Percentiles rank a stretch among this genome's conserved stretches.
phyloP scores from a whole-genome alignment of 1,140 invertebrate species.

The Cydia fagiglandana region DNA sequence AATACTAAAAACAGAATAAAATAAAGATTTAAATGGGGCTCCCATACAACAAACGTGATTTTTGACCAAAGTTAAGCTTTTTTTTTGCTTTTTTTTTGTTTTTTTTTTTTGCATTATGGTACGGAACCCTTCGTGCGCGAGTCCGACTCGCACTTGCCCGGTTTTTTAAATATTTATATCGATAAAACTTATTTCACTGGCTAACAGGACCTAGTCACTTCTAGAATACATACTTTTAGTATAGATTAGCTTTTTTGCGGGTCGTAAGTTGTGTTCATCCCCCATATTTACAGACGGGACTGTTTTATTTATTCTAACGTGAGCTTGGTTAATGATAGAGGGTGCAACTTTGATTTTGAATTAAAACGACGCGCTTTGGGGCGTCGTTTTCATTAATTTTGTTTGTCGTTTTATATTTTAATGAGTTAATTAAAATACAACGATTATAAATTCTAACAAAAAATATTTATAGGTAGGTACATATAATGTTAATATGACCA shows the following conservation, averaged over 20 bases:
- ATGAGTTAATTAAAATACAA: conserved; percentile 5
- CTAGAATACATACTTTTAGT: background rate
- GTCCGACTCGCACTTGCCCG: too few species aligned
- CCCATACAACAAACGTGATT: too few species aligned
- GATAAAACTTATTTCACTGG: background rate
- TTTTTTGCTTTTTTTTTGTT: too few species aligned
- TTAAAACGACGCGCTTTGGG: conserved; percentile 55
- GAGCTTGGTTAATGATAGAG: conserved; percentile 69
- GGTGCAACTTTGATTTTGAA: conserved; percentile 63
- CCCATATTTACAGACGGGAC: conserved; percentile 53
- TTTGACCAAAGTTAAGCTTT: too few species aligned
- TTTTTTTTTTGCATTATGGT: too few species aligned
- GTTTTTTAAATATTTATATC: too few species aligned
- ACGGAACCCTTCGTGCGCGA: too few species aligned
- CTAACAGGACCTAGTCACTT: background rate
- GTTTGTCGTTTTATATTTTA: conserved; percentile 31
- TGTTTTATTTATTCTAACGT: conserved; percentile 69
- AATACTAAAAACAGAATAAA: too few species aligned
- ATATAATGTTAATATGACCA: background rate
- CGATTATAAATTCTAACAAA: background rate
- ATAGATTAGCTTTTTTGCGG: conserved; percentile 41
- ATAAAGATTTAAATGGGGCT: too few species aligned
- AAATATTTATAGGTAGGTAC: too few species aligned
- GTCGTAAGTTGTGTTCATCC: conserved; percentile 42
- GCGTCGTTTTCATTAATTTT: conserved; percentile 36